Evolutionary conservation across 1,140 invertebrate genomes (phyloP), one percentile per base, ranked within the genome.

Genomic region (Hetaerina americana): DNA sequence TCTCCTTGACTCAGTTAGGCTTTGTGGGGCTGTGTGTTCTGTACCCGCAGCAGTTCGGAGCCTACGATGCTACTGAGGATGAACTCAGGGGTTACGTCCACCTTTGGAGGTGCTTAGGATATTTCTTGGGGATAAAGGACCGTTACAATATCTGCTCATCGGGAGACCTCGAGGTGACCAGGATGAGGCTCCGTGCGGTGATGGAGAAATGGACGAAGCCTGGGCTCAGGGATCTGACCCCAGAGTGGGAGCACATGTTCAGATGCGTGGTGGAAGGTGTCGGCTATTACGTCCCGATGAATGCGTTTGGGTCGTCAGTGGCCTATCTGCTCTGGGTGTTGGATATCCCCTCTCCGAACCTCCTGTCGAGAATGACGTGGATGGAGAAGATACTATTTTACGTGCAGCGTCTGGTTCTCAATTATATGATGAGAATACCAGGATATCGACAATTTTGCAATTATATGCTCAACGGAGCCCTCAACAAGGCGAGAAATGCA

Each of bases 21-120:
- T 96, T 97, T 76, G 87, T 96, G 74, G 94, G 93, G 0, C 88
- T 90, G 69, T 84, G 87, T 0, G 76, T 94, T 0, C 73, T 92
- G 5, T 86, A 87, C 57, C 86, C 89, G 0, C 80, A 88, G 66
- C 78, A 85, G 26, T 79, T 83, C 73, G 84, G 84, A 0, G 75
- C 82, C 0, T 66, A 66, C 5, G 66, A 70, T 0, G 73, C 72
- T 0, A 74, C 74, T 22, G 74, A 73, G 5, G 72, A 76, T 6
- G 81, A 84, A 15, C 71, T 85, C 5, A 79, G 81, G 27, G 79
- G 80, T 49, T 81, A 83, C 57, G 76, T 84, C 8, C 83, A 85
- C 72, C 79, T 84, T 68, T 85, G 84, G 84, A 75, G 80, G 25
- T 76, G 79, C 5, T 79, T 85, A 31, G 84, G 84, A 5, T 79